Conservation (phyloP, 2,113 vertebrate species). For the Odontesthes bonariensis region DNA sequence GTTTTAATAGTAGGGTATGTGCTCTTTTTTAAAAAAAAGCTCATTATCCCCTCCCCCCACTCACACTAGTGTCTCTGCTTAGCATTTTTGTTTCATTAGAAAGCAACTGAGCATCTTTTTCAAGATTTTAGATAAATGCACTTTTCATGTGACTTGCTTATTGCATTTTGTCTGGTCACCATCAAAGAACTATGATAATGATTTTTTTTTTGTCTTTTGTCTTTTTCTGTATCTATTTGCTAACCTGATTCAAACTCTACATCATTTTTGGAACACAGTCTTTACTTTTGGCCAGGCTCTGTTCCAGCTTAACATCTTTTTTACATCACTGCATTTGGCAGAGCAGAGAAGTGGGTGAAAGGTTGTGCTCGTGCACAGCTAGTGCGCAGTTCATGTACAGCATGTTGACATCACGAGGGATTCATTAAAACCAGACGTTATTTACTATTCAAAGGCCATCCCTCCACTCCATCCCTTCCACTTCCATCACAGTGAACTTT, state of each 20-base stretch:
- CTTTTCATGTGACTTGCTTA: no score
- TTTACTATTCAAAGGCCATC: conserved; percentile 45
- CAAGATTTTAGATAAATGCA: no score
- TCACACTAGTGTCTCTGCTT: no score
- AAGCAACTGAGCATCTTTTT: not conserved
- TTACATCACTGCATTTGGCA: conserved; percentile 16
- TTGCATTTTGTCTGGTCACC: not conserved
- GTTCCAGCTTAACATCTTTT: not conserved
- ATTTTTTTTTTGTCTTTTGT: not conserved
- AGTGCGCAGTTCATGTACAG: not conserved
- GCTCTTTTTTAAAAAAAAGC: no score
- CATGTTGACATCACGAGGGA: conserved; percentile 43
- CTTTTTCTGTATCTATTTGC: not conserved
- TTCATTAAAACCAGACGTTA: conserved; percentile 59
- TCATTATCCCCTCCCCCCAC: no score
- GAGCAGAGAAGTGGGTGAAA: conserved; percentile 65
- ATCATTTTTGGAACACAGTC: not conserved
- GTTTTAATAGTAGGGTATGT: no score
- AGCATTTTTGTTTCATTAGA: no score
- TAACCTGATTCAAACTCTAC: not conserved
- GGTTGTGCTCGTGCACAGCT: conserved; percentile 11
- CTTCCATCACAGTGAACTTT: conserved; percentile 64
- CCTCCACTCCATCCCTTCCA: conserved; percentile 36
- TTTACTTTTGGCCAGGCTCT: not conserved
- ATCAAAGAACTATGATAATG: not conserved